phyloP scores from a whole-genome alignment of 2,888 invertebrate species.

The Mactromeris polynyma region DNA sequence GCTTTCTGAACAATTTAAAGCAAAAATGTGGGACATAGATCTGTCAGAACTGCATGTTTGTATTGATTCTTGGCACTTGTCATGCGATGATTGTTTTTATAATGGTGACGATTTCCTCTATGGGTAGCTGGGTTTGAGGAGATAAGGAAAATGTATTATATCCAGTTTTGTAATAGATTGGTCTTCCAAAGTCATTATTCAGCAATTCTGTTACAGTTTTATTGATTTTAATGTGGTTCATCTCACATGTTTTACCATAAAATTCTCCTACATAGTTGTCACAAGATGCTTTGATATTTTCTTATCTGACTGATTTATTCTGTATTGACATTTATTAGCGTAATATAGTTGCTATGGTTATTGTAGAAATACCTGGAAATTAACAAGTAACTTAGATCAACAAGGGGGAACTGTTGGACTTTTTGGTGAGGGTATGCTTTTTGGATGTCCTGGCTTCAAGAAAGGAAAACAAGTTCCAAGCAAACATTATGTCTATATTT shows the following conservation, averaged over 20 bases:
- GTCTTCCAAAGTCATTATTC: background rate
- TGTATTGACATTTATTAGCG: constrained; percentile 7
- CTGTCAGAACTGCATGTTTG: background rate
- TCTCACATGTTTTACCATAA: background rate
- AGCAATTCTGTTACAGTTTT: background rate
- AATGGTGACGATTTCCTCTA: constrained; percentile 19
- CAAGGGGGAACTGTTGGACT: no score
- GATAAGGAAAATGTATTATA: constrained; percentile 38
- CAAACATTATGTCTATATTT: no score
- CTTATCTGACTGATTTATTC: background rate
- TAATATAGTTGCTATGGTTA: constrained; percentile 16
- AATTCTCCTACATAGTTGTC: background rate
- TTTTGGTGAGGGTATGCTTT: no score
- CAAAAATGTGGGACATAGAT: constrained; percentile 23
- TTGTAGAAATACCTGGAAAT: background rate
- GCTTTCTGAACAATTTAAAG: constrained; percentile 22
- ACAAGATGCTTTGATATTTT: background rate
- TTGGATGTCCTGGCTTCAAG: no score
- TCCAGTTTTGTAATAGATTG: background rate
- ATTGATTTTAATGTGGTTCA: background rate
- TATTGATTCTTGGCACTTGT: constrained; percentile 22
- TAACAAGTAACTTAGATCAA: background rate
- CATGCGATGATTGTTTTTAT: constrained; percentile 21
- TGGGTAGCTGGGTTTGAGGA: background rate
- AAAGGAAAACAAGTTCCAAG: no score